Evolutionary conservation across 2,797 vertebrate genomes (phyloP).

Genomic region (Pseudopleuronectes americanus): DNA sequence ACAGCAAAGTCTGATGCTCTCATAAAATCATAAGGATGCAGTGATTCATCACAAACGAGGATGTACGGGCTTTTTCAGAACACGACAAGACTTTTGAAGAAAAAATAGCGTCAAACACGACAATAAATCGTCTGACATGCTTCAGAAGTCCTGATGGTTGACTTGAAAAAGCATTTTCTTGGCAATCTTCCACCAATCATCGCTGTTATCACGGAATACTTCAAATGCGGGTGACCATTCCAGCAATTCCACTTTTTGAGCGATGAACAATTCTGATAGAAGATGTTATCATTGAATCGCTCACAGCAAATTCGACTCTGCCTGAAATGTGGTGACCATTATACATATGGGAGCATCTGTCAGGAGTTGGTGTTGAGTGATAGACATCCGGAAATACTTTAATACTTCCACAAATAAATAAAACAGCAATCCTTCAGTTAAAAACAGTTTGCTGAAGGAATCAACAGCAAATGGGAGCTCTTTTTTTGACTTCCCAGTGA

Average conservation of each 20-base stretch:
- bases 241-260: neutral
- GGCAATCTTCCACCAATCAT: slow-evolving; percentile 20
- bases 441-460: neutral
- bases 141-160: neutral
- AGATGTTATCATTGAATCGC: slow-evolving; percentile 21
- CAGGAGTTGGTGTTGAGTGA: slow-evolving; percentile 13
- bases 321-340: slow-evolving; percentile 22
- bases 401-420: neutral
- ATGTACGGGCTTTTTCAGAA: neutral
- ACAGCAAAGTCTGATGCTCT: neutral
- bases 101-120: neutral
- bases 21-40: neutral
- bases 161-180: neutral
- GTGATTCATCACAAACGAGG: neutral
- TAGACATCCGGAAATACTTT: slow-evolving; percentile 5
- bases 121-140: neutral
- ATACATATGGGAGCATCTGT: slow-evolving; percentile 14
- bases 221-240: neutral
- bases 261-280: slow-evolving; percentile 22
- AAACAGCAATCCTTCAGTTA: neutral
- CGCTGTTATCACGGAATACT: neutral
- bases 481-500: slow-evolving; percentile 1
- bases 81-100: slow-evolving; percentile 6
- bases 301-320: slow-evolving; percentile 14
- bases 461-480: neutral